Evolutionary conservation across 23 tunicate species (phyloP).

Genomic region (Phallusia fumigata): DNA sequence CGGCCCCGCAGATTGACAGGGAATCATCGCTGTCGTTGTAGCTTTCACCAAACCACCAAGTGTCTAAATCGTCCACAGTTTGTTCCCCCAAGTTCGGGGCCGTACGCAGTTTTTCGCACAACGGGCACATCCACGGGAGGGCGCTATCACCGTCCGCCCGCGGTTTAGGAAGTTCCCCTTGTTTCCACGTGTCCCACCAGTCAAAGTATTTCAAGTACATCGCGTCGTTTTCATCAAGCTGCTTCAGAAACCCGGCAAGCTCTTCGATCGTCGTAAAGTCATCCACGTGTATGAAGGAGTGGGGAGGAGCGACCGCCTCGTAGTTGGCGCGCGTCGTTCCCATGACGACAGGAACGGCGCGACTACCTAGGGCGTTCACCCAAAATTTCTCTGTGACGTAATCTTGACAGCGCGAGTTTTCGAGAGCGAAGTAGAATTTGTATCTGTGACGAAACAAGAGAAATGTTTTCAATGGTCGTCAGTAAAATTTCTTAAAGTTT

Average conservation of each 20-base stretch:
- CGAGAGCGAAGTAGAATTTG: conserved; percentile 75
- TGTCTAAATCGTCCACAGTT: conserved; percentile 23
- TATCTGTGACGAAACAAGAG: conserved; percentile 36
- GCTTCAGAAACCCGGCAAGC: conserved; percentile 33
- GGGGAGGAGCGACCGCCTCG: conserved; percentile 36
- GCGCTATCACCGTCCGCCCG: background rate
- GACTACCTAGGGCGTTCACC: conserved; percentile 23
- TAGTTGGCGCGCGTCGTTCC: conserved; percentile 35
- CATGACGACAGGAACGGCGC: conserved; percentile 65
- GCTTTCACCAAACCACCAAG: conserved; percentile 69
- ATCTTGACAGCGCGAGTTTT: conserved; percentile 68
- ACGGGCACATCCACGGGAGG: background rate
- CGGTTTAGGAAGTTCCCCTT: background rate
- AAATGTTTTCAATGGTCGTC: too few relatives aligned
- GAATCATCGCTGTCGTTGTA: background rate
- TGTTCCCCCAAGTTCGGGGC: background rate
- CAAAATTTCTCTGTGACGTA: conserved; percentile 75
- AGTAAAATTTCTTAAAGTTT: background rate
- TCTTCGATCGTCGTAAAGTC: conserved; percentile 38
- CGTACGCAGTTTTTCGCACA: conserved; percentile 19
- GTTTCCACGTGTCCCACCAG: conserved; percentile 12
- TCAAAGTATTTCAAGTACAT: conserved; percentile 31
- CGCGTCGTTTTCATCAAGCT: conserved; percentile 31
- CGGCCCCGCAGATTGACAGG: conserved; percentile 16
- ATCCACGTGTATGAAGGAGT: conserved; percentile 56